Base-by-base conservation (phyloP, 2,113 vertebrate genomes). In the Nesoenas mayeri region DNA sequence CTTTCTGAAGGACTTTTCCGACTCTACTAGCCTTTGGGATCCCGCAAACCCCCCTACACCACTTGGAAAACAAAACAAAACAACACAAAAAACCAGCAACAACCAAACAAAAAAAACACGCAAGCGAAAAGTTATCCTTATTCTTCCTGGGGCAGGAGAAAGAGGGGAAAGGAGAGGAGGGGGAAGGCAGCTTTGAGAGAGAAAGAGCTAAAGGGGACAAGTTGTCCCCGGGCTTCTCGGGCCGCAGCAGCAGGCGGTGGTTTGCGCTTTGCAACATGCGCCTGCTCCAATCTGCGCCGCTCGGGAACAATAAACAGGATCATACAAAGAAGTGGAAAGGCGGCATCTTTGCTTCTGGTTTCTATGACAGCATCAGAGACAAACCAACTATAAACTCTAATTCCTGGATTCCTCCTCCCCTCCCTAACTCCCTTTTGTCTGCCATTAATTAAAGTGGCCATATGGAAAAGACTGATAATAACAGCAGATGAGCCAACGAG, bases 401-500 rank as follows among this genome's bases (percentile, higher is more conserved):
- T 97, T 98, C 97, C 96, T 90, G 91, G 95, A 94, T 96, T 93
- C 97, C 94, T 25, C 61, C 88, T 88, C 34, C 25, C 11, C 3
- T 48, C 48, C 4, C 18, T 26, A 83, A 42, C 36, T 78, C 92
- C 72, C 98, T 98, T 98, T 98, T 98, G 98, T 98, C 98, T 98
- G 96, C 94, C 96, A 95, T 95, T 98, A 99, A 98, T 98, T 98
- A 98, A 97, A 98, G 89, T 96, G 96, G 95, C 97, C 98, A 98
- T 98, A 98, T 97, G 97, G 98, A 98, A 97, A 96, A 90, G 97
- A 96, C 96, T 96, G 95, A 97, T 95, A 97, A 97, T 96, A 97
- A 95, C 90, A 96, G 95, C 94, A 97, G 96, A 96, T 92, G 96
- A 96, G 85, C 90, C 96, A 89, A 95, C 28, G 67, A 75, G 90